These are phyloP conservation scores for Delichon dasypus DNA, from an alignment of 2,797 vertebrate species.

Conservation along the genomic window DNA sequence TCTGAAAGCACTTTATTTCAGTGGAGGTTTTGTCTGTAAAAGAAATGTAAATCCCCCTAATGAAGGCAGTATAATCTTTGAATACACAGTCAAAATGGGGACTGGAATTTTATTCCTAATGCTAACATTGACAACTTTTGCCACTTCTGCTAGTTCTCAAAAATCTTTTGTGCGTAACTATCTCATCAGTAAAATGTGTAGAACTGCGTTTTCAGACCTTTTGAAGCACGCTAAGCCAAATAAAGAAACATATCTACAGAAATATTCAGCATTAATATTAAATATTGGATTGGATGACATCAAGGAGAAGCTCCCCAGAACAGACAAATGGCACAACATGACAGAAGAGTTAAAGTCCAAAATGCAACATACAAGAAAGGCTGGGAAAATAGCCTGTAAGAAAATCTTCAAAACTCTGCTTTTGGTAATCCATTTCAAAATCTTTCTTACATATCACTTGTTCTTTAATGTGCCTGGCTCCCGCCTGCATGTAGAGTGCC, in stretches of 20 bases:
- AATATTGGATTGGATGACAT: not conserved
- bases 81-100: constrained; percentile 37
- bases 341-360: not conserved
- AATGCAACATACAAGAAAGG: not conserved
- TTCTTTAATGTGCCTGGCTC: not conserved
- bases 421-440: not conserved
- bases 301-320: not conserved
- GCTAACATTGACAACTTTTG: constrained; percentile 37
- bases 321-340: not conserved
- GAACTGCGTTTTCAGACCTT: not conserved
- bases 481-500: not conserved
- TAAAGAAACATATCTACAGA: not conserved
- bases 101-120: constrained; percentile 42
- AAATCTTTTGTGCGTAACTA: not conserved
- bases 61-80: constrained; percentile 45
- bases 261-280: not conserved
- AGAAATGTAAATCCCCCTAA: constrained; percentile 58
- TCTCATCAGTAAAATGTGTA: not conserved
- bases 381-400: not conserved
- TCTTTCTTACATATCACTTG: not conserved
- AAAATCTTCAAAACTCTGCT: not conserved
- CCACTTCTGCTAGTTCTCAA: constrained; percentile 17
- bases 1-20: constrained; percentile 60
- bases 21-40: constrained; percentile 40
- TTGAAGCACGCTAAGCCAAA: not conserved